Evolutionary conservation across 2,113 vertebrate species (phyloP).

Genomic region (Scolopax mira): DNA sequence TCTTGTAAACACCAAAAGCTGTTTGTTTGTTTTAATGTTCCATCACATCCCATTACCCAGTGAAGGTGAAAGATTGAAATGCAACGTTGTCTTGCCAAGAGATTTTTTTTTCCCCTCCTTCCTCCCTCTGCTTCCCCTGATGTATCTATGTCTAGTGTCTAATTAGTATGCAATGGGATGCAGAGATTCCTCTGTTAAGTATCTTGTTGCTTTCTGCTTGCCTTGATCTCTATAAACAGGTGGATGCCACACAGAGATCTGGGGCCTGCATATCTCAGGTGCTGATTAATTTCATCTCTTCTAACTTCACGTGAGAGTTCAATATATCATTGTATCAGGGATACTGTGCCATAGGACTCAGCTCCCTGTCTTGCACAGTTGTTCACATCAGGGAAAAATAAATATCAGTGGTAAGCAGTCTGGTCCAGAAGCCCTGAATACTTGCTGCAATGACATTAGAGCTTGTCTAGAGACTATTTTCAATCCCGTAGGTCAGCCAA

Average conservation of each 20-base stretch:
- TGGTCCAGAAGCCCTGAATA: neutral
- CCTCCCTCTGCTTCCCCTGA: slow-evolving; percentile 37
- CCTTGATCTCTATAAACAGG: slow-evolving; percentile 11
- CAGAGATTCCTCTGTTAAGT: slow-evolving; percentile 49
- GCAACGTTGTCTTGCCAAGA: slow-evolving; percentile 70
- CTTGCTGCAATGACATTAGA: neutral
- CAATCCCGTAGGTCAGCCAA: neutral
- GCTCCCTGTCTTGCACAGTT: neutral
- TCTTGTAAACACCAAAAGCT: slow-evolving; percentile 83
- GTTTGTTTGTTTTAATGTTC: slow-evolving; percentile 83
- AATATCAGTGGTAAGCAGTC: neutral
- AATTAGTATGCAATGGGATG: slow-evolving; percentile 68
- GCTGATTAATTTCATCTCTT: neutral
- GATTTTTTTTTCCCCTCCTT: slow-evolving; percentile 46
- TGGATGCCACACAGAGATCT: neutral
- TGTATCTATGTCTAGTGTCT: slow-evolving; percentile 67
- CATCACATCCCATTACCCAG: slow-evolving; percentile 78
- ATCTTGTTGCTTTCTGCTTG: slow-evolving; percentile 54
- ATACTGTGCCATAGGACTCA: neutral
- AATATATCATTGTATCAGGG: neutral
- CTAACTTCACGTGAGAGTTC: neutral
- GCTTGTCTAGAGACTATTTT: neutral
- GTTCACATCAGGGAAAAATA: neutral
- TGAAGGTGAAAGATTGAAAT: slow-evolving; percentile 79
- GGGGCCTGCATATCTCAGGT: neutral